A percentile compares a stretch with the other conserved stretches of the same genome.
Conservation (phyloP, 2,113 vertebrate species). For the Carollia perspicillata region DNA sequence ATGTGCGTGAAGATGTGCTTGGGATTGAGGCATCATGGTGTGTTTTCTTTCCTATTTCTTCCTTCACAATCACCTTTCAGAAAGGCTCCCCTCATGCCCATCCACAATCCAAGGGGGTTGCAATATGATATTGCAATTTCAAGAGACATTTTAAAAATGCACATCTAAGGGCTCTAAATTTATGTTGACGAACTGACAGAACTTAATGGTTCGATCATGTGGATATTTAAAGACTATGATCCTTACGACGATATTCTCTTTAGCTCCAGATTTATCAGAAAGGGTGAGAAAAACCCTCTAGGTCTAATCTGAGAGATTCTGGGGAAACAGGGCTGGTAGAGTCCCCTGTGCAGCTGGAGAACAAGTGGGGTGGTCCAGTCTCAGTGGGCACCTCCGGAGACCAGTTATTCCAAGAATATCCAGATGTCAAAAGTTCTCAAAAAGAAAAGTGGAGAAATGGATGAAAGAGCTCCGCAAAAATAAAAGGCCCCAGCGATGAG, state of each 20-base stretch:
- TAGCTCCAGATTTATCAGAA: not conserved
- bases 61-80: not conserved
- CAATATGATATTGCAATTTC: not conserved
- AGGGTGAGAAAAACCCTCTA: not conserved
- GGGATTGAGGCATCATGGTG: not conserved
- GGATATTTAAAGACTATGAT: not conserved
- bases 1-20: not conserved
- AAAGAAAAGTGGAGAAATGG: not conserved
- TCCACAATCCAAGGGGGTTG: not conserved
- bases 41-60: not conserved
- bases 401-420: not conserved
- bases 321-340: not conserved
- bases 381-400: not conserved
- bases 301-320: not conserved
- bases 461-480: not conserved
- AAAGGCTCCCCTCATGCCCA: not conserved
- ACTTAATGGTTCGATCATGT: not conserved
- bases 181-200: not conserved
- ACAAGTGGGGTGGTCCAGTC: accelerated
- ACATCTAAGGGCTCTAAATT: not conserved
- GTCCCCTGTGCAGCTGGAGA: not conserved
- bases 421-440: not conserved
- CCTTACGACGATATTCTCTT: not conserved
- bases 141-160: not conserved
- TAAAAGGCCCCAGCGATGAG: not conserved